Conservation (phyloP, 2,888 invertebrate genomes). For the Amiota communis region DNA sequence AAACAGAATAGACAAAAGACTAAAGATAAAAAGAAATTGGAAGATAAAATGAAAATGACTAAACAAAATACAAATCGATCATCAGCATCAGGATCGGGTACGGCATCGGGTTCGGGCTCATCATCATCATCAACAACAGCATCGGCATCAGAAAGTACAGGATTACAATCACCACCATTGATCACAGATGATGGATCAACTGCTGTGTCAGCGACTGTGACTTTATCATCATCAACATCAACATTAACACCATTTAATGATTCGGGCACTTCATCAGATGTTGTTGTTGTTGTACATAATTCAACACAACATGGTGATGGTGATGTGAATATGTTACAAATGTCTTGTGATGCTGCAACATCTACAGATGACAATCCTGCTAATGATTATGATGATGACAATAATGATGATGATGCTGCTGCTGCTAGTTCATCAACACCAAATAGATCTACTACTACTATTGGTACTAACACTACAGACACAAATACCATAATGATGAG, state of each 20-base stretch:
- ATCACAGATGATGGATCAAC: background rate
- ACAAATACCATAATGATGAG: background rate
- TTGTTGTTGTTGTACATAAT: conserved; percentile 56
- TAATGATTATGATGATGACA: too few relatives aligned
- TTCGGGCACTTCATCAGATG: conserved; percentile 62
- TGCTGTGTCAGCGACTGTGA: background rate
- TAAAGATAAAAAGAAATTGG: conserved; percentile 39
- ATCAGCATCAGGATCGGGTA: conserved; percentile 24
- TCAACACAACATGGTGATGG: conserved; percentile 48
- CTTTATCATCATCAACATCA: conserved; percentile 19
- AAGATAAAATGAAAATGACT: conserved; percentile 22
- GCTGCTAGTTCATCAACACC: conserved; percentile 23
- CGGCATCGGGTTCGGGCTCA: conserved; percentile 16
- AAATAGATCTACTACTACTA: conserved; percentile 55
- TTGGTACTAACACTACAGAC: conserved; percentile 27
- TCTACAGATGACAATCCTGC: conserved; percentile 62
- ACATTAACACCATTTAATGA: conserved; percentile 57
- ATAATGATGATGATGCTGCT: conserved; percentile 39
- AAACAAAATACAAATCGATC: conserved; percentile 29
- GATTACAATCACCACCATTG: conserved; percentile 32
- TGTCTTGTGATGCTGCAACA: conserved; percentile 55
- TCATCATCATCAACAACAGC: conserved; percentile 30
- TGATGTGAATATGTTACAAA: conserved; percentile 57
- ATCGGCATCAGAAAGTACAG: conserved; percentile 26
- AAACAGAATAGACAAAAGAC: conserved; percentile 33